phyloP scores from a whole-genome alignment of 2,113 vertebrate species.

The Tragelaphus strepsiceros region DNA sequence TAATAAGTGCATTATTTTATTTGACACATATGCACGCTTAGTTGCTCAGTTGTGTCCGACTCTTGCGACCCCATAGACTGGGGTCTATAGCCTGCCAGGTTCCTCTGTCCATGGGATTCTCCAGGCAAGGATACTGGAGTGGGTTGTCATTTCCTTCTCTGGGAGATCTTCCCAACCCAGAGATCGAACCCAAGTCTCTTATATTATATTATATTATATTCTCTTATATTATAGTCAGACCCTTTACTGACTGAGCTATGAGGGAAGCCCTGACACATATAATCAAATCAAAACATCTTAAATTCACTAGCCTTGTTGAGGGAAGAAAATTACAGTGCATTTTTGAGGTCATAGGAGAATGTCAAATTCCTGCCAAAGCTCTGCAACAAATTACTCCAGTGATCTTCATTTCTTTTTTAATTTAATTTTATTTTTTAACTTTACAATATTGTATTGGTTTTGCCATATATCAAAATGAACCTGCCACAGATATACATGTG shows the following conservation, averaged over 20 bases:
- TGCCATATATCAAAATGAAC: too few relatives aligned
- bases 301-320: neutral
- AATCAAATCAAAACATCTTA: neutral
- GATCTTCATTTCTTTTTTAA: too few relatives aligned
- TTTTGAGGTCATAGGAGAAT: neutral
- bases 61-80: neutral
- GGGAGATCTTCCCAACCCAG: neutral
- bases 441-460: too few relatives aligned
- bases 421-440: too few relatives aligned
- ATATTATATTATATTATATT: too few relatives aligned
- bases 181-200: neutral
- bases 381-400: neutral
- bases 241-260: neutral
- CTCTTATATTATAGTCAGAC: neutral
- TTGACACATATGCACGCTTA: neutral
- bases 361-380: neutral
- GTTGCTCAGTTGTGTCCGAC: neutral
- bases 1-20: neutral
- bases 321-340: neutral
- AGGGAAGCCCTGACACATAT: neutral
- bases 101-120: neutral
- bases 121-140: neutral
- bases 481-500: too few relatives aligned
- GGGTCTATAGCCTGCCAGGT: neutral
- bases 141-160: neutral